Evolutionary conservation across 2,797 vertebrate species (phyloP).

Genomic region (Florisuga fusca): DNA sequence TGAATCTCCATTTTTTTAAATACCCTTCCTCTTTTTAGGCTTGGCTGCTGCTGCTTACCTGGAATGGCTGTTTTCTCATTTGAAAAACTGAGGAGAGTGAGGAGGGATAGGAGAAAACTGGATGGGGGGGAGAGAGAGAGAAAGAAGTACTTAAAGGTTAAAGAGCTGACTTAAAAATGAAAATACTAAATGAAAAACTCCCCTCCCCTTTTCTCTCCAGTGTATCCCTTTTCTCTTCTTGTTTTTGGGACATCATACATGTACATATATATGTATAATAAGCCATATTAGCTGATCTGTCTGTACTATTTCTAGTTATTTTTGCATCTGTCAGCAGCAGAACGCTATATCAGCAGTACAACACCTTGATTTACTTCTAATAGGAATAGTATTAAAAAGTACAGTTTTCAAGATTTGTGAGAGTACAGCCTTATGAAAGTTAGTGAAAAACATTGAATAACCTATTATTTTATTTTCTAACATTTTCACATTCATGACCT

Average conservation of each 20-base stretch:
- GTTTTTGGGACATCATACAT: background rate
- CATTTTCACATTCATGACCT: background rate
- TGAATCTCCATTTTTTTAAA: slow-evolving; percentile 51
- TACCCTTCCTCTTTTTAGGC: slow-evolving; percentile 8
- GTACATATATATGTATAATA: background rate
- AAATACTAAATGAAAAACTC: background rate
- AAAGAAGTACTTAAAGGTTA: background rate
- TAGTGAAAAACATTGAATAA: background rate
- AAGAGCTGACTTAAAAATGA: background rate
- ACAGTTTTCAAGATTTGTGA: background rate
- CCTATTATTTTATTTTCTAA: background rate
- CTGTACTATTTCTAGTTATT: background rate
- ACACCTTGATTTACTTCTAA: background rate
- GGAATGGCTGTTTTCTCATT: background rate
- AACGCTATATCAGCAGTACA: background rate
- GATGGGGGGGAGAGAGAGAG: background rate
- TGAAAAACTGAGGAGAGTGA: background rate
- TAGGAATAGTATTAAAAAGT: background rate
- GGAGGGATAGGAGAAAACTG: background rate
- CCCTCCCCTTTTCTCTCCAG: background rate
- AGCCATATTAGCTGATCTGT: background rate
- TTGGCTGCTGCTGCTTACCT: slow-evolving; percentile 38
- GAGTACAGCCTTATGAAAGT: background rate
- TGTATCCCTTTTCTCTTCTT: background rate
- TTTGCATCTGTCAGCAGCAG: background rate